Conservation (phyloP, 2,113 vertebrate genomes). For the Platichthys flesus region DNA sequence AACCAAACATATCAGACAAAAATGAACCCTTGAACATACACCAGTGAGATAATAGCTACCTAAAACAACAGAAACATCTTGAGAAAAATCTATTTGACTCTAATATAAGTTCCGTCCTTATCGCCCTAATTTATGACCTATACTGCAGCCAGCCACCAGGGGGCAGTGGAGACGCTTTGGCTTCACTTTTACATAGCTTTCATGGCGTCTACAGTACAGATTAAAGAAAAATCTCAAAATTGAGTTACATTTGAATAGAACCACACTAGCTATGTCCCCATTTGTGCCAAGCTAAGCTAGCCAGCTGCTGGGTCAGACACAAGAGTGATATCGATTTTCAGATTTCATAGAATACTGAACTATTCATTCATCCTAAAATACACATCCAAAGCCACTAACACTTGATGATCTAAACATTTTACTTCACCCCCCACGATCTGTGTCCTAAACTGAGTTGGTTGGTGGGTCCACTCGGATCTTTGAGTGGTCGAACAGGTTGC, state of each 20-base stretch:
- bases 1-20: too few species aligned
- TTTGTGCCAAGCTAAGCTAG: too few species aligned
- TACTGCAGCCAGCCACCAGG: too few species aligned
- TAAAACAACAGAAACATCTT: too few species aligned
- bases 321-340: neutral
- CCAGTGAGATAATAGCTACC: too few species aligned
- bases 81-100: too few species aligned
- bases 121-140: too few species aligned
- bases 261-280: neutral
- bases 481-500: conserved; percentile 42
- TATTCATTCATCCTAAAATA: neutral
- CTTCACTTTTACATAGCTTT: too few species aligned
- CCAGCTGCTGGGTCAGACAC: neutral
- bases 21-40: too few species aligned
- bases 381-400: neutral
- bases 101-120: too few species aligned
- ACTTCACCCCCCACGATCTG: neutral
- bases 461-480: conserved; percentile 15
- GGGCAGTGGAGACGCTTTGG: too few species aligned
- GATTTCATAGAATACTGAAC: neutral
- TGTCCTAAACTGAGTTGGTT: neutral
- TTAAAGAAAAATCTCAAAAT: rapidly evolving
- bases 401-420: conserved; percentile 6
- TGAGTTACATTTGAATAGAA: neutral
- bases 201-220: neutral